Base-by-base conservation (phyloP, 1,140 invertebrate species). In the Cyrtorhinus lividipennis region DNA sequence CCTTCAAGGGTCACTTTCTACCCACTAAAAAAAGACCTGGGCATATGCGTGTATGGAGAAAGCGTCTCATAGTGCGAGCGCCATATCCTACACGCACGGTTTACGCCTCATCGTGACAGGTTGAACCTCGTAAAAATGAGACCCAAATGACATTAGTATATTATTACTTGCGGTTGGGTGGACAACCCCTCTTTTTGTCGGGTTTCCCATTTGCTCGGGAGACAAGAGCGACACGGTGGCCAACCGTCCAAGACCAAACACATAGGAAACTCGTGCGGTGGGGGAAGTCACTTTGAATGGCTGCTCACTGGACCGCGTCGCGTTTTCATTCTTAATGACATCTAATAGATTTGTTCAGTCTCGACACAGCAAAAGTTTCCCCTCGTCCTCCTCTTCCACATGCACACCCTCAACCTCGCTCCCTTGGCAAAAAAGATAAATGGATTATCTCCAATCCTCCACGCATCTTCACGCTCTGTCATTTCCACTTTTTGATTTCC, bases 401-500 rank as follows among this genome's bases (percentile, higher is more conserved):
- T n/a, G n/a, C n/a, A 44, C 38, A 44, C 38, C 38, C 38, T 44
- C 38, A n/a, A 44, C 8, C 8, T 10, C 8, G 8, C 38, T 10
- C 38, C 38, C 38, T 44, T 44, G 38, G 56, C n/a, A n/a, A n/a
- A 24, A 30, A 30, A 30, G 58, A 27, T 59, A 59, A 59, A 59
- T 30, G 58, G 58, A 59, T 59, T 59, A 58, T 58, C 25, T 59
- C 24, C 58, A 30, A 59, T 59, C 58, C 58, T 59, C 58, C 27
- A 25, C 58, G 58, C 24, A 59, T 59, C 58, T 59, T 59, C 58
- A 59, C 58, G 58, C 58, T 59, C 58, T 59, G 58, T 59, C 58
- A 59, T 59, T 59, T 59, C 58, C 58, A 59, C 58, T 59, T 59
- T 59, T 59, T 59, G 58, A 59, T 59, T 38, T 59, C 58, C 58